Conservation (phyloP, 2,797 vertebrate species). For the Phrynocephalus vlangalii region DNA sequence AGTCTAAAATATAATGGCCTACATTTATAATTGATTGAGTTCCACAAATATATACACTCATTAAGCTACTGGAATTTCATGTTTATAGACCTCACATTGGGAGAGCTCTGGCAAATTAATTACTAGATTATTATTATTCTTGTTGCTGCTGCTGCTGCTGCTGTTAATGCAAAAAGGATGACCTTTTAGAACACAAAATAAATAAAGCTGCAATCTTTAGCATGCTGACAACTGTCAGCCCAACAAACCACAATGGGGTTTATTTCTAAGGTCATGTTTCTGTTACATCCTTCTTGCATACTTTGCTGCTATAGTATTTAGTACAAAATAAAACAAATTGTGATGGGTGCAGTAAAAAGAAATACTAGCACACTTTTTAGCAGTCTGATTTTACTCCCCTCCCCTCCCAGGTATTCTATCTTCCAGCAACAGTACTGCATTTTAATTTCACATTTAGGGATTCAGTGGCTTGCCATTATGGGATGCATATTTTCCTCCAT, state of each 20-base stretch:
- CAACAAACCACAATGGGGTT: too few relatives aligned
- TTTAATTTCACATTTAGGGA: not conserved
- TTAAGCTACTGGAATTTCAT: not conserved
- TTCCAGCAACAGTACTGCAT: not conserved
- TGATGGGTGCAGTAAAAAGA: not conserved
- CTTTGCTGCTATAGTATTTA: not conserved
- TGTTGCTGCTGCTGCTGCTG: too few relatives aligned
- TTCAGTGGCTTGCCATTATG: not conserved
- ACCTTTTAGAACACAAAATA: not conserved
- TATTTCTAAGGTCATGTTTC: not conserved
- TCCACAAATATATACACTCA: not conserved
- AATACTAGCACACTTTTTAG: not conserved
- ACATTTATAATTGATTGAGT: not conserved
- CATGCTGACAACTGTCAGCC: not conserved
- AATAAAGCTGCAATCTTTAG: not conserved
- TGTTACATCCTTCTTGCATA: not conserved
- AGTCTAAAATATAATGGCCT: not conserved
- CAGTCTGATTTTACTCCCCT: not conserved
- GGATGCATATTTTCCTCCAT: not conserved
- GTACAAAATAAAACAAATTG: not conserved
- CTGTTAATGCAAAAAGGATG: too few relatives aligned
- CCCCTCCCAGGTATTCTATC: not conserved
- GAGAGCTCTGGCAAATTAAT: not conserved
- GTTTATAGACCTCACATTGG: not conserved
- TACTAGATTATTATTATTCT: too few relatives aligned